Evolutionary conservation across 2,888 invertebrate genomes (phyloP).

Genomic region (Coelinius sp.): DNA sequence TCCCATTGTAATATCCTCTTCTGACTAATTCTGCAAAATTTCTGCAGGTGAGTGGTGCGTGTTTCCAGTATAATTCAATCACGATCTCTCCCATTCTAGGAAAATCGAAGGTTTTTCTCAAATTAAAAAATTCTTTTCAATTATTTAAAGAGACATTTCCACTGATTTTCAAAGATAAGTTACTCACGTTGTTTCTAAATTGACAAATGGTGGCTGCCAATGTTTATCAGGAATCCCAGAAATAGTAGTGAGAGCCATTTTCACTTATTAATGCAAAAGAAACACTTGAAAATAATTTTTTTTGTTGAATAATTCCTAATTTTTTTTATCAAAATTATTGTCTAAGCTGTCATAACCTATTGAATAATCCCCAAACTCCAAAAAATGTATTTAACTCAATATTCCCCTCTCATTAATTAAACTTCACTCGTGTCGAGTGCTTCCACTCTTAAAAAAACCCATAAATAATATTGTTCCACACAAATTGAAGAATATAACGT

Average conservation of each 20-base stretch:
- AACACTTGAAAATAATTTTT: neutral
- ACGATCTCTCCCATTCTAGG: conserved; percentile 92
- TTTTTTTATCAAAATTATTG: no score
- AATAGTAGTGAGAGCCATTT: conserved; percentile 72
- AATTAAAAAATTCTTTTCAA: conserved; percentile 29
- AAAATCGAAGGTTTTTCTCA: conserved; percentile 47
- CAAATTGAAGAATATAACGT: no score
- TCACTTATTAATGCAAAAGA: neutral
- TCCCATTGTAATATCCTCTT: conserved; percentile 95
- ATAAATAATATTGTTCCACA: no score
- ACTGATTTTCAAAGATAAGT: conserved; percentile 46
- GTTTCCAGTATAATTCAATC: conserved; percentile 98
- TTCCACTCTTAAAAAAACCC: no score
- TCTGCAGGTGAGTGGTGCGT: conserved; percentile 96
- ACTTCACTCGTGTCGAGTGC: no score
- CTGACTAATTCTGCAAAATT: conserved; percentile 96
- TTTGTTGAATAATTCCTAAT: no score
- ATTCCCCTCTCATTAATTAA: no score
- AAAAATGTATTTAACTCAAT: no score
- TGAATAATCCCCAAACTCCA: no score
- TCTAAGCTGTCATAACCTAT: neutral
- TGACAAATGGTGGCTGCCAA: conserved; percentile 89
- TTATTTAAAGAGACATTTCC: neutral
- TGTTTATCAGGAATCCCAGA: conserved; percentile 88
- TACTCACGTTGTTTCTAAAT: conserved; percentile 89